These are phyloP conservation scores for Eospalax fontanierii DNA, from an alignment of 2,797 vertebrate genomes.

Conservation along the genomic window DNA sequence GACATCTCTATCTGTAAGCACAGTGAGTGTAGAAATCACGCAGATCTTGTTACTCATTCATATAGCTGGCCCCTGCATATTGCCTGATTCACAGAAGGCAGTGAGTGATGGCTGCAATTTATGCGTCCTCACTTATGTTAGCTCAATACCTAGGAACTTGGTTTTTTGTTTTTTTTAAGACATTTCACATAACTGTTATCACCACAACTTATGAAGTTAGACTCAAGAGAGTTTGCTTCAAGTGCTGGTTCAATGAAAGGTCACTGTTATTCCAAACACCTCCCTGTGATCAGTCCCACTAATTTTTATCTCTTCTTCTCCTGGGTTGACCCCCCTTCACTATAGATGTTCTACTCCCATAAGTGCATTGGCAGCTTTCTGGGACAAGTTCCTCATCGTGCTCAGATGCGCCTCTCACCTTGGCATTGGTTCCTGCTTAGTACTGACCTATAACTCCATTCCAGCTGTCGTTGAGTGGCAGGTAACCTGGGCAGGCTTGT, in stretches of 20 bases:
- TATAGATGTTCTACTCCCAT: neutral
- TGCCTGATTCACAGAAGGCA: neutral
- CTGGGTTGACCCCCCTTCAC: neutral
- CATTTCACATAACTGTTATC: neutral
- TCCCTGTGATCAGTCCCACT: neutral
- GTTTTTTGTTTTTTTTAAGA: neutral
- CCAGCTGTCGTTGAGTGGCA: neutral
- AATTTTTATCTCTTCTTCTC: slow-evolving; percentile 34
- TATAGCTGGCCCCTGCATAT: neutral
- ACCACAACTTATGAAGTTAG: neutral
- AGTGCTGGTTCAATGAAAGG: neutral
- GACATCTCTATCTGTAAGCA: neutral
- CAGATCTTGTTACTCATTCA: neutral
- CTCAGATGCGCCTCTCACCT: neutral
- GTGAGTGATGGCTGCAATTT: neutral
- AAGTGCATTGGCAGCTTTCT: neutral
- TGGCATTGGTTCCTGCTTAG: neutral
- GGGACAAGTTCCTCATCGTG: neutral
- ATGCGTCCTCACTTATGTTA: neutral
- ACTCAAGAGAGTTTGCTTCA: neutral
- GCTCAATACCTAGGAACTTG: neutral
- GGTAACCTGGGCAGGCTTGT: neutral
- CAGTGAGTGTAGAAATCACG: neutral
- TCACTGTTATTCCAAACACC: neutral
- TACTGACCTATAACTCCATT: neutral